phyloP scores from a whole-genome alignment of 2,113 vertebrate species.

The Oxyruncus cristatus region DNA sequence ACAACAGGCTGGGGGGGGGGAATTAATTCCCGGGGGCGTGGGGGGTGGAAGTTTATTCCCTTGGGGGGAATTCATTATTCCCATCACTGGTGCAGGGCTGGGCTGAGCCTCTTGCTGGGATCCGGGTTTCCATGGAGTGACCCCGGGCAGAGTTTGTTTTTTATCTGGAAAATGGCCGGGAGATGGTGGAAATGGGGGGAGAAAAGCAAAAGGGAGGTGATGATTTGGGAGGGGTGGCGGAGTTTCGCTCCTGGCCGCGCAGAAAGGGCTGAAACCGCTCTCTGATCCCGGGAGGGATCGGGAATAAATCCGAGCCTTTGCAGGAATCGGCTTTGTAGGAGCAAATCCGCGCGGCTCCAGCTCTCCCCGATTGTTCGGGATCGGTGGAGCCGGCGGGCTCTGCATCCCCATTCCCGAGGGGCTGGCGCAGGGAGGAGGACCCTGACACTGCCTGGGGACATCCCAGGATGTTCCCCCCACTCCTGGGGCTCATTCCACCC shows the following conservation, averaged over 20 bases:
- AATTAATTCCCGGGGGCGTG: accelerated
- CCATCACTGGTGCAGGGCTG: background rate
- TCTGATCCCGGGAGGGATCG: accelerated
- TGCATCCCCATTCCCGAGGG: background rate
- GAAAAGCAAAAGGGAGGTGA: background rate
- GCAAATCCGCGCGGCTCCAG: accelerated
- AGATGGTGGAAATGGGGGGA: background rate
- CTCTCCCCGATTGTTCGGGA: accelerated
- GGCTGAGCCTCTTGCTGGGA: background rate
- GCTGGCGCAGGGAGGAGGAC: background rate
- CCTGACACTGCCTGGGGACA: accelerated
- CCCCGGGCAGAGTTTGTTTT: background rate
- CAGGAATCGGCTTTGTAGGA: accelerated
- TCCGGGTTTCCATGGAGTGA: background rate
- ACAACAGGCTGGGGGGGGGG: background rate
- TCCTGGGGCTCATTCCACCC: accelerated
- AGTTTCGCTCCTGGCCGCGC: background rate
- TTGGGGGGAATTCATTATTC: background rate
- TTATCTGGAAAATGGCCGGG: background rate
- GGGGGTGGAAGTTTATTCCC: background rate
- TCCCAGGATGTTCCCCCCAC: background rate
- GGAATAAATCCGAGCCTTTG: background rate
- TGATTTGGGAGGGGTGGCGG: background rate
- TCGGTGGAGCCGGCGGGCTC: accelerated
- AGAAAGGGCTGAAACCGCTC: accelerated